Evolutionary conservation across 2,888 invertebrate genomes (phyloP).

Genomic region (Podabrus alpinus): DNA sequence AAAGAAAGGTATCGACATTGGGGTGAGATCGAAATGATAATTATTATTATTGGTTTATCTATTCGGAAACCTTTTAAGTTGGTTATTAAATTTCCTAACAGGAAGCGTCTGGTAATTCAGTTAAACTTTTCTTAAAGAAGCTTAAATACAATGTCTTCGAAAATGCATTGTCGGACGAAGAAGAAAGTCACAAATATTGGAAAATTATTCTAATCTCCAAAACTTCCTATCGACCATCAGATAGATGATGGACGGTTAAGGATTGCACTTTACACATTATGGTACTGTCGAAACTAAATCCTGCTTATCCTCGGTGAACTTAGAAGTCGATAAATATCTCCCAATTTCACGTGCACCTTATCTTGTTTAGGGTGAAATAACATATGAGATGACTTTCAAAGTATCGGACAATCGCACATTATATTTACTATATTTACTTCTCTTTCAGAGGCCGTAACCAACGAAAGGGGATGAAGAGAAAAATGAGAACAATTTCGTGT

Average conservation of each 20-base stretch:
- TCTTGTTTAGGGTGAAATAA: not conserved
- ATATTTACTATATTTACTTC: no score
- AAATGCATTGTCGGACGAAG: not conserved
- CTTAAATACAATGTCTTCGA: not conserved
- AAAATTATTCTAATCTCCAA: not conserved
- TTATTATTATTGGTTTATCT: not conserved
- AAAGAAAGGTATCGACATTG: not conserved
- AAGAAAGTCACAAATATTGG: no score
- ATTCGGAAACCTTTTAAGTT: not conserved
- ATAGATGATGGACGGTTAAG: not conserved
- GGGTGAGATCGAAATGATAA: not conserved
- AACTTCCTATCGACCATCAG: not conserved
- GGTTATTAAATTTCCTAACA: not conserved
- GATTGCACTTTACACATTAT: not conserved
- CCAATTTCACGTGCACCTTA: not conserved
- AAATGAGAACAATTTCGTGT: no score
- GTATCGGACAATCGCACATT: no score
- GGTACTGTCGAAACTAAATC: not conserved
- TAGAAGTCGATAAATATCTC: not conserved
- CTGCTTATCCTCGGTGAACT: not conserved
- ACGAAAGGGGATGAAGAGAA: no score
- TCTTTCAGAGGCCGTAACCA: no score
- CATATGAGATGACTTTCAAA: not conserved
- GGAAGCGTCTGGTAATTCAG: not conserved
- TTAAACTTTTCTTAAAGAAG: not conserved